Evolutionary conservation across 2,113 vertebrate genomes (phyloP).

Genomic region (Trochalopteron elliotii): DNA sequence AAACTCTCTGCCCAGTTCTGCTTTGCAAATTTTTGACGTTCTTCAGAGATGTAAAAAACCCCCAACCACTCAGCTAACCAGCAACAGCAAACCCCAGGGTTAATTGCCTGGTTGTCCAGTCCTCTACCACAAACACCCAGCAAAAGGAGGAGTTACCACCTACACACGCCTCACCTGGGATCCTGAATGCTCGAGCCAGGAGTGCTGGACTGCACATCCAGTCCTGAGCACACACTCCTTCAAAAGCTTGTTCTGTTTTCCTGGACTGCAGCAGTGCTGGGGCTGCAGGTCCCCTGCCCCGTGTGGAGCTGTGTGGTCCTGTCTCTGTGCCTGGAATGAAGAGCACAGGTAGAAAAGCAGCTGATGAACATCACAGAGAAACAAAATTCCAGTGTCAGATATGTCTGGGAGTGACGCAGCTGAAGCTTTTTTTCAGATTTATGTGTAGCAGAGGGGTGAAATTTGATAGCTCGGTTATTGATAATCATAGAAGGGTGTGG

Average conservation of each 20-base stretch:
- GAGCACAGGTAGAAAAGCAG: background rate
- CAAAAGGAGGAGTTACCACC: background rate
- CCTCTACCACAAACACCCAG: background rate
- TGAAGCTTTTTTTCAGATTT: background rate
- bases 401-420: background rate
- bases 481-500: background rate
- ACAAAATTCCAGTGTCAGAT: background rate
- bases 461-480: slow-evolving; percentile 18
- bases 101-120: background rate
- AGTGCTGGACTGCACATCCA: background rate
- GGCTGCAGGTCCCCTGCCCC: accelerated
- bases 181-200: background rate
- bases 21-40: background rate
- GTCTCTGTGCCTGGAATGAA: background rate
- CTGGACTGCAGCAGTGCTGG: background rate
- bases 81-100: background rate
- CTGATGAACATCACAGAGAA: background rate
- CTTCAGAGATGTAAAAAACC: background rate
- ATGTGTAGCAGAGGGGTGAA: background rate
- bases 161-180: background rate
- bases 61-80: background rate
- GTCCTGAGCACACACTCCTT: background rate
- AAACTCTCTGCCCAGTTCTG: background rate
- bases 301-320: background rate
- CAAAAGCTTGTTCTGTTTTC: background rate